Evolutionary conservation across 2,797 vertebrate species (phyloP).

Genomic region (Chaetodon trifasciatus): DNA sequence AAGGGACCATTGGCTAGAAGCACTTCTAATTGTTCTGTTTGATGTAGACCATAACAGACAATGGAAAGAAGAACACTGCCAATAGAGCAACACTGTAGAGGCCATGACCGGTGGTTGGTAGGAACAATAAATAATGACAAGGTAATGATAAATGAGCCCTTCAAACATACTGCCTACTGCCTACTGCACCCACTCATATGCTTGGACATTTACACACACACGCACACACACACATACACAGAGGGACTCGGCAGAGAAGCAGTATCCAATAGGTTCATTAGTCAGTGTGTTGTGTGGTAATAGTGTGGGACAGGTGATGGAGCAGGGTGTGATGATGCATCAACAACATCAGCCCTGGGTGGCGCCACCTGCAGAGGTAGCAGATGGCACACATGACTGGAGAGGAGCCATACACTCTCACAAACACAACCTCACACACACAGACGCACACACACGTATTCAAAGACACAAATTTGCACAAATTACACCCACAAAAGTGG

Average conservation of each 20-base stretch:
- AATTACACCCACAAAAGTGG: neutral
- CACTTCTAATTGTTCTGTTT: slow-evolving; percentile 76
- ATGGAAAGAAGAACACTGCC: slow-evolving; percentile 29
- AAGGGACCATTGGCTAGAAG: slow-evolving; percentile 61
- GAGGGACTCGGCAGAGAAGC: slow-evolving; percentile 39
- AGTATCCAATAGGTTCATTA: slow-evolving; percentile 76
- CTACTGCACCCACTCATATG: slow-evolving; percentile 3
- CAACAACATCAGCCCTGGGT: slow-evolving; percentile 86
- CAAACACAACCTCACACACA: slow-evolving; percentile 31
- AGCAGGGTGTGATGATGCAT: slow-evolving; percentile 87
- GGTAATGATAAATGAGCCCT: slow-evolving; percentile 59
- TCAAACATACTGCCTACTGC: slow-evolving; percentile 26
- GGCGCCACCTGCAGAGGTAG: slow-evolving; percentile 85
- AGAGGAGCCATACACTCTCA: slow-evolving; percentile 58
- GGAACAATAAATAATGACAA: slow-evolving; percentile 62
- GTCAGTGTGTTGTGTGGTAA: slow-evolving; percentile 78
- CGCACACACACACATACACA: slow-evolving; percentile 13
- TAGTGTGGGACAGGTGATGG: slow-evolving; percentile 84
- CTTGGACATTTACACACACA: slow-evolving; percentile 22
- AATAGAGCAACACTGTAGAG: slow-evolving; percentile 59
- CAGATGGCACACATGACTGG: slow-evolving; percentile 87
- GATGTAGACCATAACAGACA: slow-evolving; percentile 65
- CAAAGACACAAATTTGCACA: slow-evolving; percentile 36
- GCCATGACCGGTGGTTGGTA: slow-evolving; percentile 56
- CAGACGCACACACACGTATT: slow-evolving; percentile 21